phyloP scores from a whole-genome alignment of 2,888 invertebrate genomes.

The Rhyacophila evoluta region DNA sequence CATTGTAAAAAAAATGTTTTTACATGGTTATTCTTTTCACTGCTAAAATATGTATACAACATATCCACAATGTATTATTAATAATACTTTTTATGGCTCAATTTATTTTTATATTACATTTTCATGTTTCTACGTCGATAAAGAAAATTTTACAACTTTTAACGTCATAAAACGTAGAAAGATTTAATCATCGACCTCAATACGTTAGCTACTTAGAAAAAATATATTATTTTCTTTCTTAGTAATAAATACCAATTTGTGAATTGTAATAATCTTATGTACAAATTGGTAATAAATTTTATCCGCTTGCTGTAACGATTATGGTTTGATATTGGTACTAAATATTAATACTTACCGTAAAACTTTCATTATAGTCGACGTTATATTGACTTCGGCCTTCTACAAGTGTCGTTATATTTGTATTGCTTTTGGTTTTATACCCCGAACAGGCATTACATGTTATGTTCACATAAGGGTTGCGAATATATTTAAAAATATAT shows the following conservation, averaged over 20 bases:
- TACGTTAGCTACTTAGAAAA: not conserved
- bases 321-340: not conserved
- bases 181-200: not conserved
- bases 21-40: too few species aligned
- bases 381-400: not conserved
- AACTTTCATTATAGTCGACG: not conserved
- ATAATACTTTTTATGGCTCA: not conserved
- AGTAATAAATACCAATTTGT: not conserved
- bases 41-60: too few species aligned
- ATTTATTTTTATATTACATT: not conserved
- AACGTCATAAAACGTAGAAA: not conserved
- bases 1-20: too few species aligned
- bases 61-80: too few species aligned
- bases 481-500: too few species aligned
- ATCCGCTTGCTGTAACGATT: not conserved
- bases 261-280: not conserved
- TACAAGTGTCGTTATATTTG: not conserved
- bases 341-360: constrained; percentile 12
- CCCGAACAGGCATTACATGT: not conserved
- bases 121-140: not conserved
- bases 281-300: constrained; percentile 7
- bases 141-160: not conserved
- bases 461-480: too few species aligned
- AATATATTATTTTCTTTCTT: not conserved
- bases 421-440: not conserved